These are phyloP conservation scores for Vannuccia rotundouncinata DNA, from an alignment of 2,888 invertebrate species.

Conservation along the genomic window DNA sequence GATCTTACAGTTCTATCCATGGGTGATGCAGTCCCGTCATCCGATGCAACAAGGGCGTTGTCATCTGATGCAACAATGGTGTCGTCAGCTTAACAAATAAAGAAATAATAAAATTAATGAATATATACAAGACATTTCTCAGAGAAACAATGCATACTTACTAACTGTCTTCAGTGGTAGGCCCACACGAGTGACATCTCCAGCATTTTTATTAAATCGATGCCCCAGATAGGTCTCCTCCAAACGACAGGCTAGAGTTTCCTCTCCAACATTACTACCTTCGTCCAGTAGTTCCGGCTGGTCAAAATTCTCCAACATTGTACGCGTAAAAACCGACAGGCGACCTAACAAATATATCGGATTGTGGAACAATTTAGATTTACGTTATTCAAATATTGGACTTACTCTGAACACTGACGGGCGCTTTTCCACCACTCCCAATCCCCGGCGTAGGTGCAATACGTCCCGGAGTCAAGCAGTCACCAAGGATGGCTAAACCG, in stretches of 20 bases:
- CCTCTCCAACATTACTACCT: background rate
- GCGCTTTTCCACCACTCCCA: background rate
- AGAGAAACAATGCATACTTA: too few relatives aligned
- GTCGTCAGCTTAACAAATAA: too few relatives aligned
- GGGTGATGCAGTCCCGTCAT: too few relatives aligned
- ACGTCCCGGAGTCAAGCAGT: background rate
- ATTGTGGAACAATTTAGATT: too few relatives aligned
- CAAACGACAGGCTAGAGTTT: background rate
- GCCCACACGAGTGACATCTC: background rate
- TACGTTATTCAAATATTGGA: too few relatives aligned
- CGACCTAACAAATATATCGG: background rate
- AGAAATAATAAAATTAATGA: too few relatives aligned
- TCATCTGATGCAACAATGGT: too few relatives aligned
- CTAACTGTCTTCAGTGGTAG: background rate
- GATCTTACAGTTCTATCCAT: too few relatives aligned
- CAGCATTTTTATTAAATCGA: background rate
- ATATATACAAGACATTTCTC: too few relatives aligned
- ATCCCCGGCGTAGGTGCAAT: background rate
- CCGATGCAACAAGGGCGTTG: too few relatives aligned
- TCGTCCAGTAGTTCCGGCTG: slow-evolving; percentile 1
- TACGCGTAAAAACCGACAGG: background rate
- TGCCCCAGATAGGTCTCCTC: slow-evolving; percentile 24
- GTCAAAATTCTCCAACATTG: slow-evolving; percentile 1
- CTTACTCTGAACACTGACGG: background rate
- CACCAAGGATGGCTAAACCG: background rate